Percentiles rank a stretch among this genome's conserved stretches.
Evolutionary conservation across 2,113 vertebrate genomes (phyloP).

Genomic region (Zapus hudsonius): DNA sequence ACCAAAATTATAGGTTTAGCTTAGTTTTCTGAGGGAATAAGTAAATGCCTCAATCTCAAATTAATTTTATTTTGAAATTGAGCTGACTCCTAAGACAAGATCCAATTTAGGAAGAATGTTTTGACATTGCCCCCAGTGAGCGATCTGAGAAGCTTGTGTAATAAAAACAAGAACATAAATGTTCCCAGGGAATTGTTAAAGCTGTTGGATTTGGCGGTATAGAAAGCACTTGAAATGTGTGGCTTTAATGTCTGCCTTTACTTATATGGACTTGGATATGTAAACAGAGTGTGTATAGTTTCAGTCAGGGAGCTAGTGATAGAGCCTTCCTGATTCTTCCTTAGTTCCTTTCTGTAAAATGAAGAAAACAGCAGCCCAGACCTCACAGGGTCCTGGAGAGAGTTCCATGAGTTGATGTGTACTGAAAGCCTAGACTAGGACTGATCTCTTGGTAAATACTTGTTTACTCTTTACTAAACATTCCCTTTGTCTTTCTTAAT

Average conservation of each 20-base stretch:
- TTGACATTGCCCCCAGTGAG: constrained; percentile 45
- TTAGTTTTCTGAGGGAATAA: constrained; percentile 48
- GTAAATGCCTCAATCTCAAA: constrained; percentile 36
- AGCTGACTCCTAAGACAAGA: constrained; percentile 37
- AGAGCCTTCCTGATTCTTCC: neutral
- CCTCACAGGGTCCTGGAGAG: neutral
- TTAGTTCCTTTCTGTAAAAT: neutral
- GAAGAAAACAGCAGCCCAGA: neutral
- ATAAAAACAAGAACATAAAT: neutral
- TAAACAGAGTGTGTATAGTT: neutral
- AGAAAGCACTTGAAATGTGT: neutral
- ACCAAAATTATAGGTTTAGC: constrained; percentile 38
- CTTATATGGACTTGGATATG: neutral
- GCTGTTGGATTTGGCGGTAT: neutral
- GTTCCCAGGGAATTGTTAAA: neutral
- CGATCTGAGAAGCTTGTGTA: neutral
- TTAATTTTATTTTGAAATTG: constrained; percentile 59
- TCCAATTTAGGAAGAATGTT: constrained; percentile 18
- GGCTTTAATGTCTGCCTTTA: neutral
- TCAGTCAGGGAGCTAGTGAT: neutral
- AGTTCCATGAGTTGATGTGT: neutral
- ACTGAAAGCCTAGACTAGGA: constrained; percentile 11
- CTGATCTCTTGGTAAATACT: neutral
- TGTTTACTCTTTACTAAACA: neutral
- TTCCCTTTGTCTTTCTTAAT: neutral